A percentile compares a stretch with the other conserved stretches of the same genome.
phyloP scores from a whole-genome alignment of 2,797 vertebrate genomes.

The Lindbergichthys nudifrons region DNA sequence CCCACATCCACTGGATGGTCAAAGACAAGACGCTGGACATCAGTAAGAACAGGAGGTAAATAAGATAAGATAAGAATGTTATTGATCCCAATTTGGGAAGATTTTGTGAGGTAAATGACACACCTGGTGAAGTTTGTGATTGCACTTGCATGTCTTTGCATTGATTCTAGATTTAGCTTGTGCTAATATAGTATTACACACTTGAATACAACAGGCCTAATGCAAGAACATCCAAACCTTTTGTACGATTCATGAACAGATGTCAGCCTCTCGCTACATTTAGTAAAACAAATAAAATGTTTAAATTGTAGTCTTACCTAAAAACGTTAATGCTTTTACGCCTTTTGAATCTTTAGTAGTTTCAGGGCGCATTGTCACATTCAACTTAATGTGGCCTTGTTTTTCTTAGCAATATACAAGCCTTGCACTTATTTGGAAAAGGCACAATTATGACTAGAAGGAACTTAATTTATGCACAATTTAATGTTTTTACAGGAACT shows the following conservation, averaged over 20 bases:
- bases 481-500: no score
- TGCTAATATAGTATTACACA: not conserved
- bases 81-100: no score
- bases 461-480: no score
- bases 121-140: not conserved
- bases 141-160: not conserved
- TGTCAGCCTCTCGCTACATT: not conserved
- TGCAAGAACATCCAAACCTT: not conserved
- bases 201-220: not conserved
- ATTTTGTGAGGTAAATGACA: not conserved
- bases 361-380: no score
- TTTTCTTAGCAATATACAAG: no score
- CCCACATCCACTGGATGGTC: slow-evolving; percentile 95
- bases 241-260: not conserved
- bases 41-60: slow-evolving; percentile 82
- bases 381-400: no score
- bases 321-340: no score
- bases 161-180: slow-evolving; percentile 2
- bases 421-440: no score
- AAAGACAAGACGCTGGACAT: slow-evolving; percentile 91
- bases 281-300: not conserved
- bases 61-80: no score
- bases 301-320: no score
- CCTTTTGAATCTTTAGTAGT: no score
- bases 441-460: no score